These are phyloP conservation scores for Setophaga kirtlandii DNA, from an alignment of 2,113 vertebrate species.

Conservation along the genomic window DNA sequence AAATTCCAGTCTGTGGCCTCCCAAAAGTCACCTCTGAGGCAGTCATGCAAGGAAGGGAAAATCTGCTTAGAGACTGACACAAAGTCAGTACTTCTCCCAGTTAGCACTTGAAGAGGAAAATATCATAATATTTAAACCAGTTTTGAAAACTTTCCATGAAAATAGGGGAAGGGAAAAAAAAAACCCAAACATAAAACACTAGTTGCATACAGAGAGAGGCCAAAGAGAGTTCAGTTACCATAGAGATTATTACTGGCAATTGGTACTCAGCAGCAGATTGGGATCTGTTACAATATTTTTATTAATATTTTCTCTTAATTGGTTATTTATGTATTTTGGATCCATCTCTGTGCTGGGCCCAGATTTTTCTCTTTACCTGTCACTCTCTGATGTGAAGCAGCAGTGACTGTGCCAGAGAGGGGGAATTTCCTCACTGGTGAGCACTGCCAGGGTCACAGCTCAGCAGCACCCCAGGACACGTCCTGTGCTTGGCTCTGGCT, in stretches of 20 bases:
- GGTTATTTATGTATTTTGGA: slow-evolving; percentile 69
- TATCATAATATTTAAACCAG: slow-evolving; percentile 80
- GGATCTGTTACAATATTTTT: slow-evolving; percentile 77
- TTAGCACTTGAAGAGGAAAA: slow-evolving; percentile 70
- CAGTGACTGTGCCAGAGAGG: slow-evolving; percentile 71
- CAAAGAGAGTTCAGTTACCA: slow-evolving; percentile 71
- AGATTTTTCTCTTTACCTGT: slow-evolving; percentile 80
- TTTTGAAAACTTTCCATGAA: slow-evolving; percentile 77
- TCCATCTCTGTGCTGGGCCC: slow-evolving; percentile 63
- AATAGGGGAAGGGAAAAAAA: slow-evolving; percentile 23
- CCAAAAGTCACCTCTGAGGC: slow-evolving; percentile 41
- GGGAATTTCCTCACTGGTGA: slow-evolving; percentile 69
- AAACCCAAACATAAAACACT: slow-evolving; percentile 17
- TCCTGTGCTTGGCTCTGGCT: not conserved
- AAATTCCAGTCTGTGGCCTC: not conserved
- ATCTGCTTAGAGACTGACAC: slow-evolving; percentile 44
- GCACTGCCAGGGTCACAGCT: slow-evolving; percentile 45
- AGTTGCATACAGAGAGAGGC: slow-evolving; percentile 70
- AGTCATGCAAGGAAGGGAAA: slow-evolving; percentile 42
- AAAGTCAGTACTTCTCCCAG: slow-evolving; percentile 49
- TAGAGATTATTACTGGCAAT: slow-evolving; percentile 75
- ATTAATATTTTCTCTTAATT: slow-evolving; percentile 81
- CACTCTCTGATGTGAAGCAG: slow-evolving; percentile 80
- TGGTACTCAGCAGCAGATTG: slow-evolving; percentile 77
- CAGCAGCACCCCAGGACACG: not conserved